A percentile compares a stretch with the other conserved stretches of the same genome.
Evolutionary conservation across 2,113 vertebrate species (phyloP).

Genomic region (Chroicocephalus ridibundus): DNA sequence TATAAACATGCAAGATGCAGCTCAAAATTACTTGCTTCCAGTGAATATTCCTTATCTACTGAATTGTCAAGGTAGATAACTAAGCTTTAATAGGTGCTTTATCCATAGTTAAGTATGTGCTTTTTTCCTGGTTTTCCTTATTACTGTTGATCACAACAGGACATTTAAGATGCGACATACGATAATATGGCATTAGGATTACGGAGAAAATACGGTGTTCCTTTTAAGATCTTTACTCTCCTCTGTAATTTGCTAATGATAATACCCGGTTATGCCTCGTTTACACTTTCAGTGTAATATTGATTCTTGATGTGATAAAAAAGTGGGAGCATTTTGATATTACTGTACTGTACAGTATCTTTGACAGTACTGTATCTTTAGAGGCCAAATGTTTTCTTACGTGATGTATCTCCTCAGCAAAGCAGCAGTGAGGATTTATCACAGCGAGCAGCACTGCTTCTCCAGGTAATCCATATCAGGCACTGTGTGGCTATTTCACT

Average conservation of each 20-base stretch:
- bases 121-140: conserved; percentile 1
- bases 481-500: background rate
- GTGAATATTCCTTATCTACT: conserved; percentile 23
- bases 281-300: background rate
- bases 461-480: background rate
- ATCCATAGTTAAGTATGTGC: conserved; percentile 26
- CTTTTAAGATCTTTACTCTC: background rate
- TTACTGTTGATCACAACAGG: background rate
- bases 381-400: background rate
- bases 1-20: conserved; percentile 28
- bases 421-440: background rate
- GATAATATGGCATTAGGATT: background rate
- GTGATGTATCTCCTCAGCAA: background rate
- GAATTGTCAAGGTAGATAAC: conserved; percentile 54
- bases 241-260: background rate
- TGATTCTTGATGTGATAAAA: background rate
- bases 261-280: background rate
- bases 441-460: background rate
- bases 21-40: conserved; percentile 58
- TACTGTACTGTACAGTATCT: background rate
- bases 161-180: background rate
- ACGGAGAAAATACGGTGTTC: background rate
- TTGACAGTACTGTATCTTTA: background rate
- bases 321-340: background rate
- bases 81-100: conserved; percentile 34